These are phyloP conservation scores for Goniozus legneri DNA, from an alignment of 1,140 invertebrate species.

Conservation along the genomic window DNA sequence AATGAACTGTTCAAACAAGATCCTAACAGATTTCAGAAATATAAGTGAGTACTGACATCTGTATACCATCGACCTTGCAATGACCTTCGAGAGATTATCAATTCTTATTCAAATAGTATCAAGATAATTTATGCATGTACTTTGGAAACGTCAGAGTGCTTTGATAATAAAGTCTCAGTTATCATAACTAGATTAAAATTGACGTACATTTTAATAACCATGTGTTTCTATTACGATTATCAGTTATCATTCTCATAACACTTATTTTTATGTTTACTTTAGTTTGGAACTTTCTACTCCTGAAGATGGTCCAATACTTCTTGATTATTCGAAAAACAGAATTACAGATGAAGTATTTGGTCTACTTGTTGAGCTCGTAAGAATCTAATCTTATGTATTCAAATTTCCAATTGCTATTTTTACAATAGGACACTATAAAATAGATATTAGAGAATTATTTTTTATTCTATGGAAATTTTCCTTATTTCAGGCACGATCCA, in stretches of 20 bases:
- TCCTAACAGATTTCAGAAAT: conserved; percentile 73
- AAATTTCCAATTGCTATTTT: too few relatives aligned
- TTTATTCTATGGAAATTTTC: conserved; percentile 7
- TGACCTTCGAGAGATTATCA: conserved; percentile 37
- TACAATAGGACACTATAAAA: too few relatives aligned
- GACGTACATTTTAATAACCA: too few relatives aligned
- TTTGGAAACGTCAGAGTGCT: too few relatives aligned
- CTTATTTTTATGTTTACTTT: conserved; percentile 33
- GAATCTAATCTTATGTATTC: conserved; percentile 16
- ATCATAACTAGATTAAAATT: too few relatives aligned
- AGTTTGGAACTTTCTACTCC: conserved; percentile 74
- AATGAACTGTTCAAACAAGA: conserved; percentile 73
- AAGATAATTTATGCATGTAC: too few relatives aligned
- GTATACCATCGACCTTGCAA: conserved; percentile 33
- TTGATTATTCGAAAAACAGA: conserved; percentile 97
- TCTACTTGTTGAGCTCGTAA: conserved; percentile 76
- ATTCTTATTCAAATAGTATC: too few relatives aligned
- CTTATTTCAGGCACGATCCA: conserved; percentile 65
- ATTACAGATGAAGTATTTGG: conserved; percentile 75
- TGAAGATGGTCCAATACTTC: conserved; percentile 80
- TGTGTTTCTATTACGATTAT: neutral
- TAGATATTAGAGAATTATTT: neutral
- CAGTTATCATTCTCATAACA: neutral
- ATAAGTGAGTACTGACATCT: conserved; percentile 61
- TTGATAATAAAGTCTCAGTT: too few relatives aligned